Evolutionary conservation across 2,888 invertebrate species (phyloP), one percentile per base, ranked within the genome.

Genomic region (Xestia xanthographa): DNA sequence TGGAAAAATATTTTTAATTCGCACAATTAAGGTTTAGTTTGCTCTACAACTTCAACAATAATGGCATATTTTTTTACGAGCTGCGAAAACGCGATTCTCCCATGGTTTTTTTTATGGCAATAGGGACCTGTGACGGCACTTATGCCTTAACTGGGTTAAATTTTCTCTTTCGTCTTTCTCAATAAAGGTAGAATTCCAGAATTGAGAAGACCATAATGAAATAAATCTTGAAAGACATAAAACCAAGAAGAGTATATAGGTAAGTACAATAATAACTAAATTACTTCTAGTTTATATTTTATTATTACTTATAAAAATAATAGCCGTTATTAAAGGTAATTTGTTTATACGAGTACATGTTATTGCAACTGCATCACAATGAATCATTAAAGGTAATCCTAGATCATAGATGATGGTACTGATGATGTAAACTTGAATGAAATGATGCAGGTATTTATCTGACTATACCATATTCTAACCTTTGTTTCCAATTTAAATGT

Each of bases 291-390:
- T 77, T 65, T 26, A 65, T 58, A 65, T 56, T 66, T 83, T 76
- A 80, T 73, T 56, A 72, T 63, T 29, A 65, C 11, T 38, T 53
- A 62, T 71, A 80, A 68, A 83, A 83, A n/a, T 84, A 62, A 74
- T 69, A 72, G 14, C 45, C 22, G 63, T 77, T 72, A 83, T 72
- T 84, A 72, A 5, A 53, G 58, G 62, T 80, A 80, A 84, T 84
- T 81, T 84, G 74, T 72, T 73, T 84, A 77, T 80, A 62, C 29
- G 50, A 67, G 65, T 41, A 20, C 4, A 26, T 72, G 69, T 66
- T 65, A 75, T 62, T 67, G 79, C 26, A 69, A 79, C 22, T 67
- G 60, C n/a, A 68, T 70, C 20, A 50, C 62, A 74, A 77, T 83
- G 84, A 83, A 66, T 83, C 84, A 80, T 74, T 63, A 45, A 20